Evolutionary conservation across 2,797 vertebrate species (phyloP).

Genomic region (Sebastes glaucus): DNA sequence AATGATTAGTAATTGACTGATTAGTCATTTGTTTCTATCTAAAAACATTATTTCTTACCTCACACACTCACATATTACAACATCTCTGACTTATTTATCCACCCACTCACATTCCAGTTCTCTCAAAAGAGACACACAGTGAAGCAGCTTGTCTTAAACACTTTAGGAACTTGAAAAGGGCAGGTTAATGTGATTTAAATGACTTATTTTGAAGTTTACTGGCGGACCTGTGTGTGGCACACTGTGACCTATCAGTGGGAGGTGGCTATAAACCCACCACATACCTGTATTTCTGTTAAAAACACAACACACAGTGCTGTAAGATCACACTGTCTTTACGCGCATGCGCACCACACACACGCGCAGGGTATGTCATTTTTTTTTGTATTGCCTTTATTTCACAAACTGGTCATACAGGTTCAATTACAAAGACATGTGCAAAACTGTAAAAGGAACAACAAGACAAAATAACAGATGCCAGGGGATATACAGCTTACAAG

Average conservation of each 20-base stretch:
- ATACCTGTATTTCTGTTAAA: neutral
- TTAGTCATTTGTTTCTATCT: neutral
- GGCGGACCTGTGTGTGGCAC: neutral
- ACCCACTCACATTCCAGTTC: constrained; percentile 54
- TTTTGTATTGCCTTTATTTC: no score
- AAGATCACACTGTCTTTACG: neutral
- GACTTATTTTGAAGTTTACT: neutral
- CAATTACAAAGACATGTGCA: no score
- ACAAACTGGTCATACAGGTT: no score
- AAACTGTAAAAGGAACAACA: no score
- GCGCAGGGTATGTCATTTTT: neutral
- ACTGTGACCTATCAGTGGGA: neutral
- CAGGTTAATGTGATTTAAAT: neutral
- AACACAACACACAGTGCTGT: neutral
- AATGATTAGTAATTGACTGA: neutral
- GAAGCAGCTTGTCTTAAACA: neutral
- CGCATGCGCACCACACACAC: neutral
- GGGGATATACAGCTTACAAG: no score
- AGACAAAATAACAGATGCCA: no score
- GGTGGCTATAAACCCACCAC: neutral
- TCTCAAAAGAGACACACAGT: neutral
- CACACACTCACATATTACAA: neutral
- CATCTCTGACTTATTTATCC: constrained; percentile 21
- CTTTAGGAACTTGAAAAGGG: neutral
- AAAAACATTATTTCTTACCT: neutral